phyloP scores from a whole-genome alignment of 2,797 vertebrate species.

The Bradypodion ventrale region DNA sequence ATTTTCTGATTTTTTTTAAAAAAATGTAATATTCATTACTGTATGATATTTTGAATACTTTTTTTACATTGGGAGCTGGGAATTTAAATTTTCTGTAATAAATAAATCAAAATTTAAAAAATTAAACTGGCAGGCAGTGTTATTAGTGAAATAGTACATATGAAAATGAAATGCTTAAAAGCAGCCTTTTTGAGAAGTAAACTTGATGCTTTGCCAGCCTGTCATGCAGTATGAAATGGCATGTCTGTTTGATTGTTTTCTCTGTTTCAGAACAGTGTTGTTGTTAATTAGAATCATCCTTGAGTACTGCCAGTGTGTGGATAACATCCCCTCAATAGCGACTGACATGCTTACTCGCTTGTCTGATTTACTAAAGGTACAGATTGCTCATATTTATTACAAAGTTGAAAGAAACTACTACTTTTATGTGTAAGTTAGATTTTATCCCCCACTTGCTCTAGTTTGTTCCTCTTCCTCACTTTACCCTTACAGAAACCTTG shows the following conservation, averaged over 20 bases:
- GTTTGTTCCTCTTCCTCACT: neutral
- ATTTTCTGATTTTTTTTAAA: too few relatives aligned
- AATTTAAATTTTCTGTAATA: too few relatives aligned
- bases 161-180: neutral
- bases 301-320: slow-evolving; percentile 98
- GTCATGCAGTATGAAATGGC: neutral
- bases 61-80: too few relatives aligned
- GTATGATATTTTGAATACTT: too few relatives aligned
- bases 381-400: neutral
- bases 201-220: neutral
- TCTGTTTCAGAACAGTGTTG: slow-evolving; percentile 87
- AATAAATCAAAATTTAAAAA: too few relatives aligned
- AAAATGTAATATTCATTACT: too few relatives aligned
- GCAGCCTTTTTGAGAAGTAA: neutral
- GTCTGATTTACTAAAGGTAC: slow-evolving; percentile 93
- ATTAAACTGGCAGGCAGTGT: neutral
- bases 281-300: slow-evolving; percentile 96
- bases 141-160: neutral
- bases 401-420: neutral
- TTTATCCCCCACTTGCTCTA: neutral
- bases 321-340: slow-evolving; percentile 94
- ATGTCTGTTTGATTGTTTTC: slow-evolving; percentile 37
- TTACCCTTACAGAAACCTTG: too few relatives aligned
- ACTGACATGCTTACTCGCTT: slow-evolving; percentile 96
- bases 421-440: neutral